Evolutionary conservation across 1,140 invertebrate species (phyloP), one percentile per base, ranked within the genome.

Genomic region (Epicauta chinensis): DNA sequence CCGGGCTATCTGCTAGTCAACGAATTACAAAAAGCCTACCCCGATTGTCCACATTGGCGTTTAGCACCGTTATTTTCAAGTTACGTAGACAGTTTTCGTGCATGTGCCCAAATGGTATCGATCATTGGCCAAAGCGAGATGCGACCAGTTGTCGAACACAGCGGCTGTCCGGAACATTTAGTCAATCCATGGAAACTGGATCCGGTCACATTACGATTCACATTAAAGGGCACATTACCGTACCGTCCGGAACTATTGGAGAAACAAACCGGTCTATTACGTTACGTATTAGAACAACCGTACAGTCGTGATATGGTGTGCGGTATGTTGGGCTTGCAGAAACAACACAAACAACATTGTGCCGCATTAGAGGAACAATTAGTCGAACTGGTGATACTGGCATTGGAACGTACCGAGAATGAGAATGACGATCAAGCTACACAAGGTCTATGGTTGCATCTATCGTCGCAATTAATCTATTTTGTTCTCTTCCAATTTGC

Each of bases 301-400:
- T 97, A 97, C 70, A 96, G 93, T 1, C 80, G 91, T 55, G 95
- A 98, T 62, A 95, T 97, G 88, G 91, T 97, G 46, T 95, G 89
- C 55, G 88, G 85, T 1, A 96, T 97, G 89, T 74, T 98, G 13
- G 90, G 91, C 35, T 72, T 97, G 7, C 93, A 93, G 63, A 95
- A 93, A 73, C 90, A 88, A 73, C 87, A 91, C 51, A 96, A 96
- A 66, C 86, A 91, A 63, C 76, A 91, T 11, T 96, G 91, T 70
- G 81, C 85, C 45, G 88, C 90, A 0, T 69, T 98, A 13, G 94
- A 97, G 71, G 92, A 97, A 56, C 91, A 97, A 70, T 71, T 98
- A 11, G 91, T 97, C 0, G 91, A 96, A 67, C 72, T 96, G 14
- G 85, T 97, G 39, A 86, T 98, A 42, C 74, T 87, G 15, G 91